These are phyloP conservation scores for Hypsibius dujardini DNA, from an alignment of 1,140 invertebrate genomes.

Conservation along the genomic window DNA sequence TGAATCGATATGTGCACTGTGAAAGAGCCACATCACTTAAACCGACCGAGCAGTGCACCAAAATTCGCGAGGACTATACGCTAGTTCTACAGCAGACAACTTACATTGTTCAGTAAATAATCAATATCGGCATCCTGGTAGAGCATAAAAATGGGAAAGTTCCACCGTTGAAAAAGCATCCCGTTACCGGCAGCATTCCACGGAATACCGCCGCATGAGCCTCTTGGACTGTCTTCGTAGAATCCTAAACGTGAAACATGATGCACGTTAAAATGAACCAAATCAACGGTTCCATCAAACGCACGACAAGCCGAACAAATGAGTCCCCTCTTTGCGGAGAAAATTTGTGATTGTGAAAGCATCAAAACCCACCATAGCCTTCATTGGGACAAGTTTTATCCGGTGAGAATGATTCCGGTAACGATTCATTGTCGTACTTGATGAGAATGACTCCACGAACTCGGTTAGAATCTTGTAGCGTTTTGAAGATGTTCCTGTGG, in stretches of 20 bases:
- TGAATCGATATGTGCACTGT: slow-evolving; percentile 43
- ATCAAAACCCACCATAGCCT: slow-evolving; percentile 40
- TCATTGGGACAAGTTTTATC: slow-evolving; percentile 68
- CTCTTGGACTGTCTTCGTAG: neutral
- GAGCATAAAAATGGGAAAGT: slow-evolving; percentile 65
- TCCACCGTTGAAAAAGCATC: slow-evolving; percentile 54
- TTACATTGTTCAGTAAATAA: slow-evolving; percentile 36
- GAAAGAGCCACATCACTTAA: slow-evolving; percentile 20
- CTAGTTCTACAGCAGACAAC: neutral
- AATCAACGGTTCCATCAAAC: too few relatives aligned
- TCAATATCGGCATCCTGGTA: slow-evolving; percentile 40
- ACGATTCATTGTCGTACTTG: slow-evolving; percentile 28
- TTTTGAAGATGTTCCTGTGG: slow-evolving; percentile 30
- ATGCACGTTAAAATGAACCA: too few relatives aligned
- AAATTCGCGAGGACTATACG: neutral
- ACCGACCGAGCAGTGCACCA: slow-evolving; percentile 17
- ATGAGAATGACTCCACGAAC: slow-evolving; percentile 44
- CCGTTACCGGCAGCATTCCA: slow-evolving; percentile 64
- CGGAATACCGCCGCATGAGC: slow-evolving; percentile 22
- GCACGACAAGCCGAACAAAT: slow-evolving; percentile 11
- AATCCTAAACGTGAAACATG: too few relatives aligned
- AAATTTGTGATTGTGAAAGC: slow-evolving; percentile 18
- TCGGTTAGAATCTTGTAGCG: slow-evolving; percentile 37
- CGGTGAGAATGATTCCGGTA: slow-evolving; percentile 41
- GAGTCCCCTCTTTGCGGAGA: slow-evolving; percentile 19